Conservation (phyloP, 2,113 vertebrate species). For the Tursiops truncatus region DNA sequence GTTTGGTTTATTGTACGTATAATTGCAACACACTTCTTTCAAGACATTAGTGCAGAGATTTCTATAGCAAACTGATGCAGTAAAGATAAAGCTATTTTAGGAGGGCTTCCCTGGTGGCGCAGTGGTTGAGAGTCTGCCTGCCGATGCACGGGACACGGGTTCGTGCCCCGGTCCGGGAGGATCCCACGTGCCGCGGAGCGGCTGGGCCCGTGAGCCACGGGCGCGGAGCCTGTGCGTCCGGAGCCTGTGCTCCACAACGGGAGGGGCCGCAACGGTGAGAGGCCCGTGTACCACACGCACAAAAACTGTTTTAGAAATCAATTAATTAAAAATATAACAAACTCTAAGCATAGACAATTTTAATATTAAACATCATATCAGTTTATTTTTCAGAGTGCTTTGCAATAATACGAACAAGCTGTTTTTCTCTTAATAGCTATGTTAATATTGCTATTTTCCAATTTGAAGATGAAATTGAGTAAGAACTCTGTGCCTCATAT, state of each 20-base stretch:
- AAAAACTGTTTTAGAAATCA: constrained; percentile 55
- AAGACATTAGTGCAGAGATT: constrained; percentile 44
- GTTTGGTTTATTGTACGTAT: constrained; percentile 46
- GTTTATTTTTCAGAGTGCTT: constrained; percentile 51
- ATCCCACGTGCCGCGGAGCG: no score
- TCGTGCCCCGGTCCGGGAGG: no score
- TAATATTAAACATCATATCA: constrained; percentile 52
- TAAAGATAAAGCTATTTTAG: constrained; percentile 50
- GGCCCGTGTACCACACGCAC: no score
- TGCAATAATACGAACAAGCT: constrained; percentile 14
- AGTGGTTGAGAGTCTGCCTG: no score
- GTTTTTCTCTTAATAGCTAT: constrained; percentile 64
- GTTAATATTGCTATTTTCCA: constrained; percentile 52
- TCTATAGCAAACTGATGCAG: constrained; percentile 30
- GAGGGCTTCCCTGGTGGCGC: background rate
- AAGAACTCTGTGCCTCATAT: constrained; percentile 47
- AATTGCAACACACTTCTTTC: constrained; percentile 28
- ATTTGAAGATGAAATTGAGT: constrained; percentile 59
- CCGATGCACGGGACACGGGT: no score
- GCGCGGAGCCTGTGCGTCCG: no score
- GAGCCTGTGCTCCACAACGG: no score
- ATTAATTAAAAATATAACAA: constrained; percentile 59
- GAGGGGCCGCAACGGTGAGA: no score
- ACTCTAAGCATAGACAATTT: constrained; percentile 16
- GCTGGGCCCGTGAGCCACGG: no score